Percentiles rank a stretch among this genome's conserved stretches.
These are phyloP conservation scores for Paramacrobiotus metropolitanus DNA, from an alignment of 1,140 invertebrate genomes.

Conservation along the genomic window DNA sequence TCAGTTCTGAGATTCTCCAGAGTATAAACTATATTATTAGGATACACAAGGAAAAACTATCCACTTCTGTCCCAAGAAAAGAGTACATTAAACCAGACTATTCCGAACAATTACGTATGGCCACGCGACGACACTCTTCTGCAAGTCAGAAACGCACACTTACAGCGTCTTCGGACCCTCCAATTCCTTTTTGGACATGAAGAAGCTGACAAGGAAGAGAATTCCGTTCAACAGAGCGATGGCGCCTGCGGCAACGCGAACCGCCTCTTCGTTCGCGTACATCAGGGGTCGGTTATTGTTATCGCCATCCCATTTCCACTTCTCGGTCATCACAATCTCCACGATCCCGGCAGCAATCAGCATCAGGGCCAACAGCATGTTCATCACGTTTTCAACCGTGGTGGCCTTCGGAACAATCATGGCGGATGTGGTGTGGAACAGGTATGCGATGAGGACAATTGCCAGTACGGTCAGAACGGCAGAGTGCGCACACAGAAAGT, in stretches of 20 bases:
- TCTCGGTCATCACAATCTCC: neutral
- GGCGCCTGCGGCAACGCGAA: neutral
- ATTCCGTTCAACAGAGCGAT: neutral
- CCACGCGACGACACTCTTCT: neutral
- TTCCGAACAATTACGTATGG: too few species aligned
- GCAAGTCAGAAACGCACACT: neutral
- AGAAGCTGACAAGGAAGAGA: neutral
- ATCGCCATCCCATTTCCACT: conserved; percentile 2
- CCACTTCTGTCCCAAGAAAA: too few species aligned
- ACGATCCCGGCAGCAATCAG: neutral
- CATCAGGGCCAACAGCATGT: neutral
- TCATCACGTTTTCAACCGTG: neutral
- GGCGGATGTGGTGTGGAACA: conserved; percentile 3
- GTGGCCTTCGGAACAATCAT: conserved; percentile 1
- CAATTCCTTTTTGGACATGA: neutral
- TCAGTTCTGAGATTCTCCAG: too few species aligned
- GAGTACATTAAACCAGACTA: too few species aligned
- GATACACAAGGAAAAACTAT: too few species aligned
- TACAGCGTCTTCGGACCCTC: neutral
- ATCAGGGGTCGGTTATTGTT: neutral
- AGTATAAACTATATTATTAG: too few species aligned
- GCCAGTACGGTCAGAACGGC: neutral
- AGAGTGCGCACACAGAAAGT: neutral
- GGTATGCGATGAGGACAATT: neutral
- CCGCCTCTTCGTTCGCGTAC: neutral